A percentile compares a stretch with the other conserved stretches of the same genome.
Conservation (phyloP, 2,888 invertebrate species). For the Watsonalla binaria region DNA sequence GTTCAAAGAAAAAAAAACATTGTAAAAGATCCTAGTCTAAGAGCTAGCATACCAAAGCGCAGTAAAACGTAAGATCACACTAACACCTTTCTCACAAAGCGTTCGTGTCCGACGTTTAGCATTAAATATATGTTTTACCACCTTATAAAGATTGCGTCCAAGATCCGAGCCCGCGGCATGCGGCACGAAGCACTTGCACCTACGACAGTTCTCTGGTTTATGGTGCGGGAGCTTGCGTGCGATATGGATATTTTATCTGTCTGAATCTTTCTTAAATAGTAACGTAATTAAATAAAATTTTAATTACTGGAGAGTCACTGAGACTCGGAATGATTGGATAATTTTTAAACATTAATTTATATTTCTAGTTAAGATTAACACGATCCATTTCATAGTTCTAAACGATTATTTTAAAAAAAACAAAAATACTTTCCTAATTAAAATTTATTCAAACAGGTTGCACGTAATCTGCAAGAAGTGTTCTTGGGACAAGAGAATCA, state of each 20-base stretch:
- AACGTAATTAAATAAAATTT: too few relatives aligned
- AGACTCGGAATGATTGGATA: too few relatives aligned
- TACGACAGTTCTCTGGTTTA: conserved; percentile 54
- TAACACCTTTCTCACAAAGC: conserved; percentile 41
- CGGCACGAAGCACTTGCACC: conserved; percentile 64
- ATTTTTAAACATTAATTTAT: too few relatives aligned
- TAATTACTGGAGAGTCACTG: too few relatives aligned
- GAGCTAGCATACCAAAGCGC: not conserved
- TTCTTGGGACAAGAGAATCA: too few relatives aligned
- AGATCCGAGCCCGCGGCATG: conserved; percentile 61
- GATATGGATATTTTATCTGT: not conserved
- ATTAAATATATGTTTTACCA: conserved; percentile 79
- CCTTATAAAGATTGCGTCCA: conserved; percentile 74
- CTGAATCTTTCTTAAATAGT: too few relatives aligned
- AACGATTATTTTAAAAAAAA: too few relatives aligned
- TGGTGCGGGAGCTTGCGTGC: conserved; percentile 31
- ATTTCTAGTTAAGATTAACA: too few relatives aligned
- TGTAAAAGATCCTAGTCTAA: not conserved
- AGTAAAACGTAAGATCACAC: conserved; percentile 26
- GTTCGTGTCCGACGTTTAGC: conserved; percentile 65
- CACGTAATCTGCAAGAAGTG: too few relatives aligned
- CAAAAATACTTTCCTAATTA: too few relatives aligned
- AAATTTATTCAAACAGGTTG: too few relatives aligned
- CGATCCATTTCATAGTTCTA: too few relatives aligned
- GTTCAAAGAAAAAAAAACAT: not conserved